phyloP scores from a whole-genome alignment of 1,140 invertebrate species.

The Lineus longissimus region DNA sequence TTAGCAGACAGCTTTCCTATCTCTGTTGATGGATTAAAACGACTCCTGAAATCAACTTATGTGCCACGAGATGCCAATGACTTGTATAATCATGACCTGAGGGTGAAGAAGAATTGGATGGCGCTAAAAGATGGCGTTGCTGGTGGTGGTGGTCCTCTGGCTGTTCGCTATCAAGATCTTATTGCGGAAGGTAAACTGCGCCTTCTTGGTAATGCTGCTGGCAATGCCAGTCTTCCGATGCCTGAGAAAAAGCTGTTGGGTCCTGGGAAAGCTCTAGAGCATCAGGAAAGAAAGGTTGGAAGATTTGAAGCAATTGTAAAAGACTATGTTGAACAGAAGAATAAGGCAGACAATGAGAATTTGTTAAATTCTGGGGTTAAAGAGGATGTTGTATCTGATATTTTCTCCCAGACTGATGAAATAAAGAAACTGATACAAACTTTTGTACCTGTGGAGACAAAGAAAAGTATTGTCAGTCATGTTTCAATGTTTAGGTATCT shows the following conservation, averaged over 20 bases:
- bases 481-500: not conserved
- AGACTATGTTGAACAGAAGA: not conserved
- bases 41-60: slow-evolving; percentile 32
- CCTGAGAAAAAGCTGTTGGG: slow-evolving; percentile 5
- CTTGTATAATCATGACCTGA: slow-evolving; percentile 32
- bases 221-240: slow-evolving; percentile 12
- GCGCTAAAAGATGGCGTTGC: slow-evolving; percentile 19
- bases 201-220: slow-evolving; percentile 25
- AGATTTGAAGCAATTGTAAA: slow-evolving; percentile 13
- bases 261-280: not conserved
- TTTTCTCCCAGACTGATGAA: not conserved
- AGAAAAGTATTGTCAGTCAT: not conserved
- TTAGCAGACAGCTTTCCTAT: slow-evolving; percentile 77
- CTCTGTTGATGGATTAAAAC: slow-evolving; percentile 53
- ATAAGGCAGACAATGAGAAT: not conserved
- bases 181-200: slow-evolving; percentile 18
- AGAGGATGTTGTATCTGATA: not conserved
- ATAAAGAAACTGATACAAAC: not conserved
- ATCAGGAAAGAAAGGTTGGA: not conserved
- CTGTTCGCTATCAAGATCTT: slow-evolving; percentile 11
- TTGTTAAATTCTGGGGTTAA: not conserved
- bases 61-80: slow-evolving; percentile 21
- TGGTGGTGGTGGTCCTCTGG: slow-evolving; percentile 12
- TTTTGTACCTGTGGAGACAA: not conserved
- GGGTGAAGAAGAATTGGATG: slow-evolving; percentile 31